Evolutionary conservation across 2,113 vertebrate genomes (phyloP).

Genomic region (Tachycineta bicolor): DNA sequence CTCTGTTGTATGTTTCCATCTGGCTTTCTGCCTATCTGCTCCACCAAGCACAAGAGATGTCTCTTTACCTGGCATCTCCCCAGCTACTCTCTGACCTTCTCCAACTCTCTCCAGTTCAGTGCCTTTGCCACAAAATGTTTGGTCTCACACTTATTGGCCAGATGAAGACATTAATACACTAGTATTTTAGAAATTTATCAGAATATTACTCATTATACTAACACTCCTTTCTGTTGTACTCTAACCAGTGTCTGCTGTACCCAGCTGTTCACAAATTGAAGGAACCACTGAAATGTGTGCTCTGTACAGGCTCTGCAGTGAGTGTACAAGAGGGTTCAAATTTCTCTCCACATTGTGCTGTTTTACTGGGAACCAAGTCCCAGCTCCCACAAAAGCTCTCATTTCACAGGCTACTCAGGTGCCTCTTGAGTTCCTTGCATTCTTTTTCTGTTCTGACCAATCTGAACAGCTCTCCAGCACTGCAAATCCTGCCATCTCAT

Average conservation of each 20-base stretch:
- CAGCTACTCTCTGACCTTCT: not conserved
- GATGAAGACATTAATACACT: not conserved
- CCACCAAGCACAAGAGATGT: not conserved
- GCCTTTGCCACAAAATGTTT: not conserved
- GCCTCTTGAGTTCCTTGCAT: not conserved
- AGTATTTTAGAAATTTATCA: not conserved
- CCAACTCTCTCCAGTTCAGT: not conserved
- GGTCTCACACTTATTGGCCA: not conserved
- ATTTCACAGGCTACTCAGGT: constrained; percentile 5
- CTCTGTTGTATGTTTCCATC: not conserved
- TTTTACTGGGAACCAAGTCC: not conserved
- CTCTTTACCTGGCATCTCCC: not conserved
- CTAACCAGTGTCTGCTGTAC: not conserved
- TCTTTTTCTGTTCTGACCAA: not conserved
- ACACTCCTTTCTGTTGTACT: not conserved
- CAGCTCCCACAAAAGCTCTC: not conserved
- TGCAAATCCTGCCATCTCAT: not conserved
- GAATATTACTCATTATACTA: not conserved
- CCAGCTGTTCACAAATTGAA: not conserved
- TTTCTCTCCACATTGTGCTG: not conserved
- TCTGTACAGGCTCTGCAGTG: not conserved
- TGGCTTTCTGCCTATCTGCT: not conserved
- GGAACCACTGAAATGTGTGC: not conserved
- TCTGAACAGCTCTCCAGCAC: not conserved
- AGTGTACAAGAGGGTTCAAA: not conserved